Evolutionary conservation across 1,140 invertebrate genomes (phyloP).

Genomic region (Rhopalosiphum maidis): DNA sequence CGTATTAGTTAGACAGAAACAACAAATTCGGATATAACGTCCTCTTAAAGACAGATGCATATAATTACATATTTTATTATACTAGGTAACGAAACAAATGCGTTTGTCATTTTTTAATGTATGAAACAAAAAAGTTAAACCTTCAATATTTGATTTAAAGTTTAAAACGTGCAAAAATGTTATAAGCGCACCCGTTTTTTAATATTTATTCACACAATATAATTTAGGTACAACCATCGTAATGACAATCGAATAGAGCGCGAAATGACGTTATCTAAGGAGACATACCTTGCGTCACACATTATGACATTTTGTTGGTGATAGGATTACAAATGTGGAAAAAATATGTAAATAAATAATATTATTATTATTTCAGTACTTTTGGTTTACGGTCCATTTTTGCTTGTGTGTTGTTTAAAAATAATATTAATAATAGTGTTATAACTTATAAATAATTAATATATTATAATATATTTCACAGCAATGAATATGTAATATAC

Average conservation of each 20-base stretch:
- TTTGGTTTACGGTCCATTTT: background rate
- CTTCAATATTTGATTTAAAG: background rate
- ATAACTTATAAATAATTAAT: background rate
- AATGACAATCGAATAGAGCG: background rate
- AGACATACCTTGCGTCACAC: background rate
- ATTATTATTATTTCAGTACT: background rate
- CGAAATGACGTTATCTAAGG: background rate
- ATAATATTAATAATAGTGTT: background rate
- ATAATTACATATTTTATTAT: too few relatives aligned
- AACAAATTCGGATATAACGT: too few relatives aligned
- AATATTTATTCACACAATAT: background rate
- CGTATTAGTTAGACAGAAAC: too few relatives aligned
- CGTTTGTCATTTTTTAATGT: background rate
- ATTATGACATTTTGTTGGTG: background rate
- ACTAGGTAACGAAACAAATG: background rate
- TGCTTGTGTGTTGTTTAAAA: background rate
- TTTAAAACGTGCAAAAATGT: background rate
- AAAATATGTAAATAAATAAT: background rate
- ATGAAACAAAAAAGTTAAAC: background rate
- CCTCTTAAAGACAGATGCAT: too few relatives aligned
- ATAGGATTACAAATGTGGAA: background rate
- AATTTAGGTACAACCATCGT: background rate
- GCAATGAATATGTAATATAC: background rate
- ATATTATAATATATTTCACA: background rate
- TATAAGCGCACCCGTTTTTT: background rate